Base-by-base conservation (phyloP, 2,888 invertebrate species). In the Bellardia pandia region DNA sequence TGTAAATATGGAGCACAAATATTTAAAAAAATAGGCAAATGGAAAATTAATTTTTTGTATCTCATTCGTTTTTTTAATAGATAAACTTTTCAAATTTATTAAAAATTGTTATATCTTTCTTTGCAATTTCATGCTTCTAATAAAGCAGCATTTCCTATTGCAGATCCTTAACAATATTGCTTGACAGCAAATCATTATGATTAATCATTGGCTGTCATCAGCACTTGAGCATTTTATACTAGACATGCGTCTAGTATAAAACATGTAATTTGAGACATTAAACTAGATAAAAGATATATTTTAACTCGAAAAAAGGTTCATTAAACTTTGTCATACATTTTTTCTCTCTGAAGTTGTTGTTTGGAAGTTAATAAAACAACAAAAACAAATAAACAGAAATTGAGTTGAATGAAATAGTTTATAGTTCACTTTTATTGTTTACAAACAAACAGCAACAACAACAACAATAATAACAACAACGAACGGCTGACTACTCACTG, bases 381-480 rank as follows among this genome's bases (percentile, higher is more conserved):
- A 80, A 45, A 9, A 45, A 72, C 42, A 64, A 75, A n/a, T 16
- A 72, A 48, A 62, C 16, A 76, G 11, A 71, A 71, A 82, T 56
- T 71, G 30, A 62, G 37, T 71, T 60, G 68, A 48, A 48, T 69
- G 16, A 48, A 78, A 58, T 58, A 62, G 75, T 62, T 76, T 76
- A 45, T 62, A 83, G 60, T 83, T 69, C 40, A 69, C 6, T 75
- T 77, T 60, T 79, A 71, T 83, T 74, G 66, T 85, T 85, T 68
- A 42, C 23, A 68, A 68, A 62, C 23, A 68, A 60, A 62, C 51
- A 79, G 60, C 51, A 76, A 11, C 30, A 62, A 14, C 30, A 72
- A 71, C n/a, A 45, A 45, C 45, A 45, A 11, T 3, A 45, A 16
- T n/a, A 53, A 13, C 53, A 53, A 53, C 53, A 58, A 30, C 58